Conservation (phyloP, 2,113 vertebrate species). For the Gavialis gangeticus region DNA sequence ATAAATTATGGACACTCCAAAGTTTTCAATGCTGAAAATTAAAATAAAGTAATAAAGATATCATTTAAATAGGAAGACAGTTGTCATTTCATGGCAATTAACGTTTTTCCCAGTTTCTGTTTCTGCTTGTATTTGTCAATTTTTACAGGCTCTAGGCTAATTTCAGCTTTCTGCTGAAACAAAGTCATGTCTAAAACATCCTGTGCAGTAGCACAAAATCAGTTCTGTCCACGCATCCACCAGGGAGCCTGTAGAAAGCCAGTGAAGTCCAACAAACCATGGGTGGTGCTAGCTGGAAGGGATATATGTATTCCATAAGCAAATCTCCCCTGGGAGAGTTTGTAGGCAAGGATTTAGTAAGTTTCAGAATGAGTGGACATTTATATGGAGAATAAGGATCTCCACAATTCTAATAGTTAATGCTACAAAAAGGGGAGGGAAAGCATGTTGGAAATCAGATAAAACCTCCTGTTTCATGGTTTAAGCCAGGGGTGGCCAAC, state of each 20-base stretch:
- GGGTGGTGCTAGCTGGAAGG: not conserved
- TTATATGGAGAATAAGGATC: not conserved
- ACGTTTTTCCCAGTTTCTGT: not conserved
- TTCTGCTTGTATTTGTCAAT: not conserved
- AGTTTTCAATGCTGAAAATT: not conserved
- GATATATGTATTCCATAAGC: not conserved
- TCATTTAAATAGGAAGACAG: rapidly evolving
- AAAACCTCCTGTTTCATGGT: not conserved
- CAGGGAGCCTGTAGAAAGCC: not conserved
- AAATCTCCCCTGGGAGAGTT: not conserved
- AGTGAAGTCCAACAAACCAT: not conserved
- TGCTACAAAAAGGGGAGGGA: not conserved
- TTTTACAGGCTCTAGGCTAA: not conserved
- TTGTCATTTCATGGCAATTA: not conserved
- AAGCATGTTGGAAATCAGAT: not conserved
- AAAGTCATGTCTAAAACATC: not conserved
- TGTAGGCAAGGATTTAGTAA: not conserved
- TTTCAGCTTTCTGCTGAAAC: not conserved
- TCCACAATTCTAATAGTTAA: not conserved
- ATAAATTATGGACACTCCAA: not conserved
- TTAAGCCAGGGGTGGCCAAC: not conserved
- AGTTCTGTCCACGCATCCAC: not conserved
- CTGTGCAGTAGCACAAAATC: not conserved
- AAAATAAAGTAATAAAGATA: not conserved
- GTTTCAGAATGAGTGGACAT: not conserved